A percentile compares a stretch with the other conserved stretches of the same genome.
Conservation (phyloP, 2,113 vertebrate genomes). For the Callithrix jacchus region DNA sequence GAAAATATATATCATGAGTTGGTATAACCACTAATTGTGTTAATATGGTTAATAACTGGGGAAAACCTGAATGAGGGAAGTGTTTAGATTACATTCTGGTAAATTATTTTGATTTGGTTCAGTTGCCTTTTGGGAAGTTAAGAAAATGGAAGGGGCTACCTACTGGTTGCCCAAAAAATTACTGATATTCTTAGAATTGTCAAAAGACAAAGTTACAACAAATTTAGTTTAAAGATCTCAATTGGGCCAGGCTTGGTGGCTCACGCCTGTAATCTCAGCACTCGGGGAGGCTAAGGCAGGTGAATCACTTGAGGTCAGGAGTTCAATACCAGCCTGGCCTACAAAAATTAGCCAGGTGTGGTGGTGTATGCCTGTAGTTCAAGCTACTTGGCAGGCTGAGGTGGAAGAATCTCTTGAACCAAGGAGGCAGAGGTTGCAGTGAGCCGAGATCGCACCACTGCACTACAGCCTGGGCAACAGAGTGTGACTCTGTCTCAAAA, state of each 20-base stretch:
- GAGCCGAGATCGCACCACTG: too few species aligned
- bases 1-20: neutral
- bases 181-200: neutral
- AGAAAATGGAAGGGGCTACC: neutral
- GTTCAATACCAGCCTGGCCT: too few species aligned
- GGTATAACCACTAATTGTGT: neutral
- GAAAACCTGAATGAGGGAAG: neutral
- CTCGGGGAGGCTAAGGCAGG: too few species aligned
- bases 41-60: slow-evolving; percentile 26
- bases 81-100: neutral
- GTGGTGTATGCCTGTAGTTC: too few species aligned
- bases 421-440: too few species aligned
- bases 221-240: neutral
- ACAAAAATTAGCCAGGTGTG: too few species aligned
- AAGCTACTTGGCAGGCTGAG: too few species aligned
- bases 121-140: neutral
- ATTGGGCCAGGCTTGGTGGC: neutral
- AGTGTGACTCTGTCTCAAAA: too few species aligned
- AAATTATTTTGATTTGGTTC: neutral
- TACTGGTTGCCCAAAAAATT: neutral
- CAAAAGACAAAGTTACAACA: neutral
- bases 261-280: too few species aligned
- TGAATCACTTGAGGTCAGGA: too few species aligned
- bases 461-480: too few species aligned
- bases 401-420: too few species aligned